These are phyloP conservation scores for Musca domestica DNA, from an alignment of 1,140 invertebrate species.

Conservation along the genomic window DNA sequence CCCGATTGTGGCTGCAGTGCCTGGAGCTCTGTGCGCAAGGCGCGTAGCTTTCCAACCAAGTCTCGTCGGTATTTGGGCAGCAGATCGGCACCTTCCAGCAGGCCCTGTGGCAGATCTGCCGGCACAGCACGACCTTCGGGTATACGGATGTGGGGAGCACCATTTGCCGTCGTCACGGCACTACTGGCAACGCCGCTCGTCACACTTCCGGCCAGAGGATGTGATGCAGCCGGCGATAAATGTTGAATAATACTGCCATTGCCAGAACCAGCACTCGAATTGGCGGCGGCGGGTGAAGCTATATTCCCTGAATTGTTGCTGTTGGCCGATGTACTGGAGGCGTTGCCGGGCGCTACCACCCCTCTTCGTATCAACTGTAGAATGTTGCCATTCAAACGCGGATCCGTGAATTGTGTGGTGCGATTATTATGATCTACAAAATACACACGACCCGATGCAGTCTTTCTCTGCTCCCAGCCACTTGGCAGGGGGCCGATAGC, in stretches of 20 bases:
- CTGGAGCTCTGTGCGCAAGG: constrained; percentile 82
- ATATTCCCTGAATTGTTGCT: not conserved
- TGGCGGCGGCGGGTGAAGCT: not conserved
- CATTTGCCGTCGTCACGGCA: constrained; percentile 24
- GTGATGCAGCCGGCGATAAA: constrained; percentile 34
- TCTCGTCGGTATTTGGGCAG: constrained; percentile 91
- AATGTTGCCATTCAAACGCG: constrained; percentile 68
- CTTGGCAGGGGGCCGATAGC: constrained; percentile 80
- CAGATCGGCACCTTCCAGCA: constrained; percentile 64
- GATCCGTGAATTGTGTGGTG: constrained; percentile 96
- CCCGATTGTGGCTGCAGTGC: constrained; percentile 91
- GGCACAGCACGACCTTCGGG: constrained; percentile 26
- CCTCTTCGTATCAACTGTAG: constrained; percentile 62
- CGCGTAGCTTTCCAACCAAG: constrained; percentile 90
- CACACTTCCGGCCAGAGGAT: constrained; percentile 32
- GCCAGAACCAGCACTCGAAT: constrained; percentile 9
- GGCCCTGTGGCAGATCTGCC: constrained; percentile 54
- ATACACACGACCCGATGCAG: constrained; percentile 85
- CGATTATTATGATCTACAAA: constrained; percentile 97
- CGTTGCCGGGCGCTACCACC: constrained; percentile 23
- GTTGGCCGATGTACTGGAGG: not conserved
- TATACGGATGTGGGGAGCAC: constrained; percentile 11
- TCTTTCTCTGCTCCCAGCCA: constrained; percentile 94
- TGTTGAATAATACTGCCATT: constrained; percentile 27
- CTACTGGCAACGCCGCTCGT: constrained; percentile 13